These are phyloP conservation scores for Cochlearius cochlearius DNA, from an alignment of 2,113 vertebrate species.

Conservation along the genomic window DNA sequence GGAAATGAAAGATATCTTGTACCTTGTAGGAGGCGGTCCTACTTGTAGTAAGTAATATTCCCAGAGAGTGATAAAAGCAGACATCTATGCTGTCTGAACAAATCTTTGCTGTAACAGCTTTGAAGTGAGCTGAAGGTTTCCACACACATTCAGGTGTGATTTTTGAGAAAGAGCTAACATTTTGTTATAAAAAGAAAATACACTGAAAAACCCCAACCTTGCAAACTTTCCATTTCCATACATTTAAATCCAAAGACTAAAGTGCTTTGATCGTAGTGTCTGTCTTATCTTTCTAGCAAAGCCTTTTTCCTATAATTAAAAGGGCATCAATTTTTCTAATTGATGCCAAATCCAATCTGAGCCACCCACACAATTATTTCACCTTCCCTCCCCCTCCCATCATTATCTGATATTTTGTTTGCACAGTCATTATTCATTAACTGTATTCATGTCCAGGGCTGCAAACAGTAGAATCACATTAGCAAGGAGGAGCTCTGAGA, in stretches of 20 bases:
- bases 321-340: conserved; percentile 11
- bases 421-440: conserved; percentile 45
- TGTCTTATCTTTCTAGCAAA: conserved; percentile 11
- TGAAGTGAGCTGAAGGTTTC: not conserved
- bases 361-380: not conserved
- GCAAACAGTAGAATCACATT: conserved; percentile 4
- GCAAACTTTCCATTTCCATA: not conserved
- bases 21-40: not conserved
- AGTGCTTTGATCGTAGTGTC: not conserved
- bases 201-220: not conserved
- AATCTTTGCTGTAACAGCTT: not conserved
- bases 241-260: not conserved
- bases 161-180: not conserved
- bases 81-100: not conserved
- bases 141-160: not conserved
- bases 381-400: not conserved
- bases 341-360: conserved; percentile 4
- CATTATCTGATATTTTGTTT: conserved; percentile 57
- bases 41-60: not conserved
- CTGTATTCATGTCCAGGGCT: not conserved
- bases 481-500: not conserved
- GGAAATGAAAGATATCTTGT: not conserved
- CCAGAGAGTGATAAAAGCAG: not conserved
- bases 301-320: conserved; percentile 38
- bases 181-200: not conserved